Evolutionary conservation across 1,140 invertebrate species (phyloP).

Genomic region (Panulirus ornatus): DNA sequence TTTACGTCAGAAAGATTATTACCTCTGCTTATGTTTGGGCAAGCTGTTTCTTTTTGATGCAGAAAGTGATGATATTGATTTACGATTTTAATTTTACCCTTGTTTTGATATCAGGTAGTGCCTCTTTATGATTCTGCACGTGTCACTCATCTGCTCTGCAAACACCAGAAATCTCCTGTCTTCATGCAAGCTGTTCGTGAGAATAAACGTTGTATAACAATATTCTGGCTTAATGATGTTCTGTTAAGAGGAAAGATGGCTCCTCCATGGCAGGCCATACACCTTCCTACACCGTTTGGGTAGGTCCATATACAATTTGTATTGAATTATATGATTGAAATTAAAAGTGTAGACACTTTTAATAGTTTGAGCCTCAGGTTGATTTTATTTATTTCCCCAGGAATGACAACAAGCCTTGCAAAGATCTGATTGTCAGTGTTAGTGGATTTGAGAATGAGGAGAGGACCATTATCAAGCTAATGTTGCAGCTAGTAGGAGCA

Average conservation of each 20-base stretch:
- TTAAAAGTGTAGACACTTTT: neutral
- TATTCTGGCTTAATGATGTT: constrained; percentile 96
- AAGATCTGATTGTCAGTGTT: constrained; percentile 84
- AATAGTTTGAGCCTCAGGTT: neutral
- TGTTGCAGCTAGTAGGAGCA: constrained; percentile 92
- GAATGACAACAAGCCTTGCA: constrained; percentile 81
- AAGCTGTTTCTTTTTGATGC: no score
- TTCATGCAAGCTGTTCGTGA: constrained; percentile 84
- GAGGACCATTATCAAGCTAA: constrained; percentile 86
- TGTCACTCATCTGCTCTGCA: constrained; percentile 94
- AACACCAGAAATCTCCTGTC: constrained; percentile 84
- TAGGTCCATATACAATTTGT: constrained; percentile 67
- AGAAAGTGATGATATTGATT: no score
- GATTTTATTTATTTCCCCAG: constrained; percentile 76
- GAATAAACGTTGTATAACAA: constrained; percentile 92
- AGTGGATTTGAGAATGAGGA: constrained; percentile 93
- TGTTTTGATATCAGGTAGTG: constrained; percentile 27
- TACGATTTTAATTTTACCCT: neutral
- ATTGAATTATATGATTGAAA: constrained; percentile 1
- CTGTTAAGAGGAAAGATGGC: constrained; percentile 89
- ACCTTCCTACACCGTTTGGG: constrained; percentile 91
- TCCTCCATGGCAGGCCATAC: constrained; percentile 94
- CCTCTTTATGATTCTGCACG: constrained; percentile 84
- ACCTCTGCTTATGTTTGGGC: no score
- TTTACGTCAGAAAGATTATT: no score